phyloP scores from a whole-genome alignment of 2,888 invertebrate species.

The Geotrupes spiniger region DNA sequence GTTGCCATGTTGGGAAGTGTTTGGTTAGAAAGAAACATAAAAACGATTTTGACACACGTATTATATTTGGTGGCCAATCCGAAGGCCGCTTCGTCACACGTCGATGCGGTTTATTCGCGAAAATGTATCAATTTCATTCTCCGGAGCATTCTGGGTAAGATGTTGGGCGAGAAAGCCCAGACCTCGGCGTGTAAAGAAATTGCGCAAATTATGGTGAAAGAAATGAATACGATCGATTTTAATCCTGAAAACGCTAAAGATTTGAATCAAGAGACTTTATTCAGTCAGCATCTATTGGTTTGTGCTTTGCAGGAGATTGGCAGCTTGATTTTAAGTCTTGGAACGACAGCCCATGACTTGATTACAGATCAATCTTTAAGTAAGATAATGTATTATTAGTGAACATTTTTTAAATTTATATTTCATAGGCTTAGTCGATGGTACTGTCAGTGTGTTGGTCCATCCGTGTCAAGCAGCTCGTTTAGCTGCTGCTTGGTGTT shows the following conservation, averaged over 20 bases:
- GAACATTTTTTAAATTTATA: slow-evolving; percentile 4
- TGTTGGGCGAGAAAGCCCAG: slow-evolving; percentile 97
- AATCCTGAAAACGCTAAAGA: slow-evolving; percentile 91
- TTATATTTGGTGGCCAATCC: slow-evolving; percentile 93
- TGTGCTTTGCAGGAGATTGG: slow-evolving; percentile 95
- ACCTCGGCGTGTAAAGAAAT: slow-evolving; percentile 93
- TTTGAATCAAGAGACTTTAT: slow-evolving; percentile 84
- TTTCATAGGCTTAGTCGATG: slow-evolving; percentile 65
- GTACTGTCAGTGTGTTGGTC: slow-evolving; percentile 79
- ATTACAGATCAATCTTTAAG: slow-evolving; percentile 84
- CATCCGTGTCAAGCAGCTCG: slow-evolving; percentile 95
- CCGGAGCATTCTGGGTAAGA: slow-evolving; percentile 85
- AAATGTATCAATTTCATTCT: slow-evolving; percentile 96
- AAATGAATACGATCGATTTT: slow-evolving; percentile 93
- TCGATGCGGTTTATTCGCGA: slow-evolving; percentile 95
- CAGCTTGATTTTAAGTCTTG: slow-evolving; percentile 82
- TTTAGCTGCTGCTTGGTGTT: slow-evolving; percentile 91
- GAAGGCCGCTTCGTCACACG: slow-evolving; percentile 92
- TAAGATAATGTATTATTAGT: slow-evolving; percentile 41
- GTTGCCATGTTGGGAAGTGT: slow-evolving; percentile 89
- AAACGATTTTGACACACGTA: slow-evolving; percentile 82
- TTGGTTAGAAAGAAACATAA: slow-evolving; percentile 93
- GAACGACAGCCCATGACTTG: slow-evolving; percentile 91
- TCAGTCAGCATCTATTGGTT: slow-evolving; percentile 86
- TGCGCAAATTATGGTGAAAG: slow-evolving; percentile 84